Conservation (phyloP, 1,140 invertebrate species). For the Diploscapter pachys region DNA sequence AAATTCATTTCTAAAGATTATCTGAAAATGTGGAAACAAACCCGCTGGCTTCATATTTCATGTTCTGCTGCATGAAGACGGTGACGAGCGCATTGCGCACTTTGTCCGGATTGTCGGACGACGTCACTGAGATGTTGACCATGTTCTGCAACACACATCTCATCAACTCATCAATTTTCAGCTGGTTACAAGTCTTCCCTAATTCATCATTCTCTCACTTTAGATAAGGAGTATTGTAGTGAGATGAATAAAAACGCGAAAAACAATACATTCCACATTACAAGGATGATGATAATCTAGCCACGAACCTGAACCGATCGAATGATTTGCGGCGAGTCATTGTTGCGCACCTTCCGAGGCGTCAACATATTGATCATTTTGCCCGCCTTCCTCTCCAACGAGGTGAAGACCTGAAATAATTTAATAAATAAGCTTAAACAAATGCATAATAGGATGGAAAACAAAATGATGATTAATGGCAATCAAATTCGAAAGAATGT, state of each 20-base stretch:
- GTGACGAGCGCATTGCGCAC: conserved; percentile 30
- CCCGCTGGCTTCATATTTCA: conserved; percentile 36
- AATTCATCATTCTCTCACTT: not conserved
- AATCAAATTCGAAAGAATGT: no score
- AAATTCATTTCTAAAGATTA: not conserved
- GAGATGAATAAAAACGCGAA: not conserved
- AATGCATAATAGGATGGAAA: no score
- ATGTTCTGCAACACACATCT: conserved; percentile 22
- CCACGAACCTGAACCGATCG: no score
- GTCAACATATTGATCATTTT: conserved; percentile 40
- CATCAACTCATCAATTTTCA: not conserved
- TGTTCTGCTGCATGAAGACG: conserved; percentile 35
- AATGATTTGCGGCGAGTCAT: conserved; percentile 21
- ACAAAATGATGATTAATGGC: no score
- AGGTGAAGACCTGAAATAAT: conserved; percentile 29
- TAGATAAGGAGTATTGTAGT: not conserved
- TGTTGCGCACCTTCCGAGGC: conserved; percentile 31
- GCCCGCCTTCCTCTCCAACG: conserved; percentile 39
- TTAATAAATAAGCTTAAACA: not conserved
- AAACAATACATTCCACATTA: not conserved
- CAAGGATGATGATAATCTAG: no score
- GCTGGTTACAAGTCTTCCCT: not conserved
- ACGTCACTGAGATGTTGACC: conserved; percentile 43
- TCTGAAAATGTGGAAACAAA: conserved; percentile 4
- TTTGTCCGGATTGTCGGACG: conserved; percentile 34